Evolutionary conservation across 2,113 vertebrate genomes (phyloP).

Genomic region (Anser brachyrhynchus): DNA sequence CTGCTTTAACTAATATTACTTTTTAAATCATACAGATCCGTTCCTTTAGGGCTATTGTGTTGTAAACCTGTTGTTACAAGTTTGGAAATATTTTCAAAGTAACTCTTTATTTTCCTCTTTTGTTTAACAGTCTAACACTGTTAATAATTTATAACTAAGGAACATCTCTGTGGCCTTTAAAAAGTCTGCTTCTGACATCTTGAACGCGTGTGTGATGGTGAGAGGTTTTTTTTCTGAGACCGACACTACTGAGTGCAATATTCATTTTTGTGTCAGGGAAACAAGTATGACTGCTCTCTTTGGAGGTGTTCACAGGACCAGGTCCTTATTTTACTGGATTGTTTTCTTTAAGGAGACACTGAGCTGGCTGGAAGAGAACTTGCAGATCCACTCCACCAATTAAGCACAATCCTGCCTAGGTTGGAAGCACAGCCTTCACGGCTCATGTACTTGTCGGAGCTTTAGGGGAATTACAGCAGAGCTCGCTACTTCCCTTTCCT

Average conservation of each 20-base stretch:
- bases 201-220: background rate
- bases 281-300: background rate
- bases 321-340: background rate
- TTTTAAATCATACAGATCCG: background rate
- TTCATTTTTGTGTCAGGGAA: background rate
- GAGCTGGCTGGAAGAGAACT: background rate
- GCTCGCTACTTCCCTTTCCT: background rate
- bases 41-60: background rate
- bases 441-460: background rate
- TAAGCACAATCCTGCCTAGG: background rate
- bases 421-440: background rate
- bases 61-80: background rate
- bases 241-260: background rate
- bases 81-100: background rate
- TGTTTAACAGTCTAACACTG: background rate
- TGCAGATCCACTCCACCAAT: background rate
- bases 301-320: background rate
- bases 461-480: background rate
- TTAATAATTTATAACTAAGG: background rate
- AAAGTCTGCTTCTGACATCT: background rate
- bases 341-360: background rate
- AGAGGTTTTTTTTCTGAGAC: background rate
- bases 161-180: background rate
- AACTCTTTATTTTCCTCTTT: background rate
- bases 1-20: background rate